Base-by-base conservation (phyloP, 1,140 invertebrate genomes). In the Eubasilissa regina region DNA sequence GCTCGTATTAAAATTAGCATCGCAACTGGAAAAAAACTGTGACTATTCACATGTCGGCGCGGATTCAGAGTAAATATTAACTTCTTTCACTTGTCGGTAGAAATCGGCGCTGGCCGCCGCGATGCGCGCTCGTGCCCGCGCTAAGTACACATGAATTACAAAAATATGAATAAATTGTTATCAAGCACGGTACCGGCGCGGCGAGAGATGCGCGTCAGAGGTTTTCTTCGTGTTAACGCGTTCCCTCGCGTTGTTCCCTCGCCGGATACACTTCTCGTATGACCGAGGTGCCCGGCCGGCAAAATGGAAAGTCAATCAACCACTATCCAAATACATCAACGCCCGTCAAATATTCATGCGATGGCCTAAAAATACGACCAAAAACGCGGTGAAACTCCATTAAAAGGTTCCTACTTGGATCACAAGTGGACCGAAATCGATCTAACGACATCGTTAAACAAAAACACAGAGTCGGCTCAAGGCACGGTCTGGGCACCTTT, bases 221-320 rank as follows among this genome's bases (percentile, higher is more conserved):
- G 35, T 62, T 75, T 75, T 75, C 72, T 75, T 75, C 73, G 55
- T 45, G 73, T 75, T 75, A 56, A 74, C 72, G 43, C 55, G 56
- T 43, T 45, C 12, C 10, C 44, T 45, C 47, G 15, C 55, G 43
- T 17, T 17, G 51, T 62, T n/a, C 73, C 60, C 12, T 12, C 35
- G 44, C 13, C n/a, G 4, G 73, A 45, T 15, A 44, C 25, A 15
- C 13, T n/a, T 21, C 48, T 73, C 51, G 51, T 56, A n/a, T 19
- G 70, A 15, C 70, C n/a, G 48, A 15, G 1, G 25, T 35, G 13
- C 60, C 25, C 6, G 15, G 45, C 53, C 48, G 21, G 15, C 56
- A 60, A 75, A 62, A 75, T 75, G 73, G 73, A 75, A 75, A 75
- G 73, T 75, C 53, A 45, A 44, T 43, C 60, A 47, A 64, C 60